Evolutionary conservation across 2,797 vertebrate genomes (phyloP), one percentile per base, ranked within the genome.

Genomic region (Acrocephalus scirpaceus): DNA sequence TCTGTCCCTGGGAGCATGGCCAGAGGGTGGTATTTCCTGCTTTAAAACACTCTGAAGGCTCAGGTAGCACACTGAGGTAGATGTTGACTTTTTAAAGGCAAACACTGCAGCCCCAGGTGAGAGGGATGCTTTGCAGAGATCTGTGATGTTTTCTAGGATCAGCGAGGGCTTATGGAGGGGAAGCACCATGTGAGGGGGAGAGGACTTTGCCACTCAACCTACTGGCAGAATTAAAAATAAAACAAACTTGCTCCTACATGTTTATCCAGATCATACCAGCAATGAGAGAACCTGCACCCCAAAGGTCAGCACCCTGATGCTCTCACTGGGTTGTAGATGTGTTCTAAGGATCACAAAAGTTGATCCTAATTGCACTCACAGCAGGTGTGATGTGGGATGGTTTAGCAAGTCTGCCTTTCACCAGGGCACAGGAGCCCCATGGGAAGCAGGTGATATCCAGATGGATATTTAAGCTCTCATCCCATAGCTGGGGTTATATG

Each of bases 361-460:
- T 89, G 56, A 54, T 51, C 32, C 48, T 5, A 5, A 29, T 5
- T 86, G 61, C 45, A 30, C 56, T 45, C 30, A 26, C 27, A 13
- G 21, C 32, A 78, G 57, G 19, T 51, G 56, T 36, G 42, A 11
- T 29, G 40, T 10, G 32, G 61, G 26, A 27, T n/a, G 36, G 12
- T 29, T 57, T n/a, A 45, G 40, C 15, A 36, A 1, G 6, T 34
- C 60, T 73, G 61, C 36, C 57, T 78, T 48, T 34, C 9, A 2
- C 60, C 16, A 1, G 0, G 0, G 30, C 13, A 5, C 7, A 8
- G 45, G 40, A 3, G 0, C 3, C 36, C 40, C 27, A 1, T 0
- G 11, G 78, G 69, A 56, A 73, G 67, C 73, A 51, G 85, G 40
- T 20, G 70, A 90, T 32, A 58, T 86, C 82, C 91, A 81, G 27